Evolutionary conservation across 2,888 invertebrate species (phyloP).

Genomic region (Leucania comma): DNA sequence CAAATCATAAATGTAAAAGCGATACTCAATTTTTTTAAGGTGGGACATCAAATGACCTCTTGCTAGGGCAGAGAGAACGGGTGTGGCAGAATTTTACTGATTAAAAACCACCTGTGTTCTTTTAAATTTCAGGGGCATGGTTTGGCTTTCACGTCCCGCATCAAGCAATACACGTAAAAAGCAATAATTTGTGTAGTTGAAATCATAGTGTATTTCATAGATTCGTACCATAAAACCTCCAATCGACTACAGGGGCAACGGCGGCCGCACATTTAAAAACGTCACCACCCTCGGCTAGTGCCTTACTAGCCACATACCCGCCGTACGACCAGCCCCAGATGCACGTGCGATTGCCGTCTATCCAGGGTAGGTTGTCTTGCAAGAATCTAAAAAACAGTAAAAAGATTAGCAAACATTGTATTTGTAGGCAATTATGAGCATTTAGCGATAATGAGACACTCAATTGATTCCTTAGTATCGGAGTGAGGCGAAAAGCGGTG

Average conservation of each 20-base stretch:
- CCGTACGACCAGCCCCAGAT: constrained; percentile 99
- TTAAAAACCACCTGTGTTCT: too few species aligned
- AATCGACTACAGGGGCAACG: constrained; percentile 99
- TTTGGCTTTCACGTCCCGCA: too few species aligned
- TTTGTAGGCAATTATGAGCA: neutral
- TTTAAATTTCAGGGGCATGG: too few species aligned
- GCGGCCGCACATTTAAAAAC: constrained; percentile 98
- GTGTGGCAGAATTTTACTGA: too few species aligned
- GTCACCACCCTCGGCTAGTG: constrained; percentile 94
- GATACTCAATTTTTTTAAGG: too few species aligned
- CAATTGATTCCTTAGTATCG: too few species aligned
- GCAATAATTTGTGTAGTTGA: neutral
- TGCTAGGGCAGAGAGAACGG: too few species aligned
- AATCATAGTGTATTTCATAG: neutral
- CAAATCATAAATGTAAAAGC: too few species aligned
- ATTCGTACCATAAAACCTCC: constrained; percentile 93
- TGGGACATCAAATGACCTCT: too few species aligned
- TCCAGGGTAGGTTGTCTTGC: constrained; percentile 92
- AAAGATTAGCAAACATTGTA: too few species aligned
- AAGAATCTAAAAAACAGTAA: constrained; percentile 87
- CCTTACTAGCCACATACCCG: constrained; percentile 97
- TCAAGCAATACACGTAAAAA: neutral
- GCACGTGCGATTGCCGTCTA: constrained; percentile 95
- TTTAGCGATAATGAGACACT: too few species aligned
- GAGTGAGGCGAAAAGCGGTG: too few species aligned